These are phyloP conservation scores for Anastrepha ludens DNA, from an alignment of 1,140 invertebrate genomes.

Conservation along the genomic window DNA sequence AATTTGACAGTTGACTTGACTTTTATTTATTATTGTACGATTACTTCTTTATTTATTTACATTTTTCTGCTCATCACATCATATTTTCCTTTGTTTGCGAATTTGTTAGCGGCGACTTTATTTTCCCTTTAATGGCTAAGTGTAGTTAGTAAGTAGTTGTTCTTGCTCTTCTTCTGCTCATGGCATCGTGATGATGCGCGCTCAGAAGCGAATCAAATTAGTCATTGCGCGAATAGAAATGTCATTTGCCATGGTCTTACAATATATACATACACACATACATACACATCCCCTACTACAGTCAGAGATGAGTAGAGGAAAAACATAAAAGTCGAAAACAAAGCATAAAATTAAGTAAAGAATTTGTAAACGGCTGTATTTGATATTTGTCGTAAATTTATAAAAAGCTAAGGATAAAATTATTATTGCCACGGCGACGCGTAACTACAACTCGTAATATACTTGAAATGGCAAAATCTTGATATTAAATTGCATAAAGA, in stretches of 20 bases:
- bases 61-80: not conserved
- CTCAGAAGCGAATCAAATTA: constrained; percentile 22
- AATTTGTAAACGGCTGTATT: not conserved
- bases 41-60: constrained; percentile 17
- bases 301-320: too few relatives aligned
- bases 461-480: not conserved
- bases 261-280: not conserved
- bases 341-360: not conserved
- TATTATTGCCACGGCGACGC: not conserved
- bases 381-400: not conserved
- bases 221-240: not conserved
- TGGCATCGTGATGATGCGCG: not conserved
- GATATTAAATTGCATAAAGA: not conserved
- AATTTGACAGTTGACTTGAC: constrained; percentile 43
- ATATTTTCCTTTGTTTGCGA: constrained; percentile 4
- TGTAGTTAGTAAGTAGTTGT: not conserved
- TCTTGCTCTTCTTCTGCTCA: not conserved
- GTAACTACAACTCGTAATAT: too few relatives aligned
- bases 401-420: not conserved
- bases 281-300: too few relatives aligned
- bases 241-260: not conserved
- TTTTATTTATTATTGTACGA: constrained; percentile 39
- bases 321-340: not conserved
- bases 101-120: not conserved
- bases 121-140: not conserved